Base-by-base conservation (phyloP, 2,888 invertebrate genomes). In the Himalopsyche anomala region DNA sequence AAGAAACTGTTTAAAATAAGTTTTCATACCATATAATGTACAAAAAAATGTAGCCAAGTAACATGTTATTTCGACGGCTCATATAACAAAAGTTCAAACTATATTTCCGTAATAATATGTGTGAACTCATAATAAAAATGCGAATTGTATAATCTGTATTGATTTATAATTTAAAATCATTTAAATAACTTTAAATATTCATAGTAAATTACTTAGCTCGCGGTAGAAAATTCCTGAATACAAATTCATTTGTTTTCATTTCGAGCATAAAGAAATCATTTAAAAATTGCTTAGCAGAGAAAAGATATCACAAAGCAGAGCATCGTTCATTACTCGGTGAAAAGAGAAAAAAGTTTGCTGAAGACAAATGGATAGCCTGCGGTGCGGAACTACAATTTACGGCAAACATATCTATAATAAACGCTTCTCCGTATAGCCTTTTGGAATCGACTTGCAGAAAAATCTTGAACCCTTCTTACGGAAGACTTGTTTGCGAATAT, bases 291-390 rank as follows among this genome's bases (percentile, higher is more conserved):
- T n/a, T 19, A n/a, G 28, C 19, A 62, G 28, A 62, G 19, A 62
- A 28, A 62, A 19, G 62, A 62, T 28, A 62, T 62, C 62, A 62
- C 62, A 62, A 62, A 62, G 62, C 62, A 62, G 9, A 8, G 62
- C 62, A 62, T 28, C 62, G 62, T 62, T 62, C 28, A 62, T 62
- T 62, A 62, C 19, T 19, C 62, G 19, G 15, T 15, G 19, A 62
- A 62, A 62, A 62, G 62, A n/a, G 62, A 62, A 62, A 56, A 56
- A 62, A 62, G 62, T 62, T 62, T 19, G 19, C 62, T 9, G 62
- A 62, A 62, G 62, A 62, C 62, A 62, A 62, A 19, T 62, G 19
- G 8, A 62, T 19, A 19, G 19, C 62, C 62, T 28, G 62, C 62
- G 62, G 62, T n/a, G 28, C 11, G 6, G 62, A 62, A 62, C 62